Base-by-base conservation (phyloP, 2,888 invertebrate genomes). In the Belgica antarctica region DNA sequence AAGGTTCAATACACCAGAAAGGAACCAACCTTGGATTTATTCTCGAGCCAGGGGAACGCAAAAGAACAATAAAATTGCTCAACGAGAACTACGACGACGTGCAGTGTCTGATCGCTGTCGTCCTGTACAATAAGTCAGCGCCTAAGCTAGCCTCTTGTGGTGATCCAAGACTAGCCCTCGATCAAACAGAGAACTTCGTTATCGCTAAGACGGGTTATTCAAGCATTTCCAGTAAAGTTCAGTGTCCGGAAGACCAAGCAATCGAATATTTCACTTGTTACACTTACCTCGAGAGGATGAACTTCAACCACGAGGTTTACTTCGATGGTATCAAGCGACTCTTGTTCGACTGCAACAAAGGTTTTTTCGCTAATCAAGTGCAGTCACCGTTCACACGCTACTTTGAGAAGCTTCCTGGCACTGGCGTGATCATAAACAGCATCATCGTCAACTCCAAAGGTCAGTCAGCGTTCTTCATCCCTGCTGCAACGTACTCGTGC, bases 1-100 rank as follows among this genome's bases (percentile, higher is more conserved):
- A 12, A 3, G 25, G 19, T 5, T 1, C 8, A 8, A n/a, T n/a
- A n/a, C 31, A 62, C 2, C 19, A 62, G 34, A 28, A 7, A 4
- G 70, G 61, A 59, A 36, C 41, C 7, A 59, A 70, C 10, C 15
- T 61, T 17, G 70, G 70, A 25, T 59, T 70, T 31, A 4, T 70
- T 7, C 7, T 70, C 3, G 28, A 47, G n/a, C 0, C 57, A 2
- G 12, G 24, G 1, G 1, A 4, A n/a, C 5, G 17, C 2, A 12
- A 17, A 2, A 59, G 27, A 17, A 19, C 19, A 2, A 12, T 70
- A 10, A 7, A 41, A 17, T 5, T 70, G 12, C 3, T 1, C 0
- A 70, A 59, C 34, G 12, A 61, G 7, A 61, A 70, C 25, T 4
- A 27, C 41, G 70, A 70, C 25, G 27, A 24, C 0, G 61, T 61